Base-by-base conservation (phyloP, 2,797 vertebrate species). In the Xerus rutilus region DNA sequence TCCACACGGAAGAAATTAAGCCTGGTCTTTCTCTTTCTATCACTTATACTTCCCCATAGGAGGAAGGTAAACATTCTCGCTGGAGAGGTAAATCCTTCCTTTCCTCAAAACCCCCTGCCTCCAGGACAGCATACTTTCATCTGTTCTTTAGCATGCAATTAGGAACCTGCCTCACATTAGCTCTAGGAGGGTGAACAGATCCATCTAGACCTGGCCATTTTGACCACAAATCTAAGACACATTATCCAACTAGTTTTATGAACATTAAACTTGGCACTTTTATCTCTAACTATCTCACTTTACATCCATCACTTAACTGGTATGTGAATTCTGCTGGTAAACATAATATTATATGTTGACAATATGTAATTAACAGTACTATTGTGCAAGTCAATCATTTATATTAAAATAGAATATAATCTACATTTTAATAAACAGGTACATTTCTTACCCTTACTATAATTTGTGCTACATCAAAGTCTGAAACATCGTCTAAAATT, bases 401-500 rank as follows among this genome's bases (percentile, higher is more conserved):
- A 95, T 13, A 74, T 79, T 85, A 59, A 91, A 83, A 95, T 93
- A 94, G 18, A 95, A 87, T 74, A 1, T 17, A 93, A 64, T 52
- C 13, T 74, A 64, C 4, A 62, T 96, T 93, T 96, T 86, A 97
- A 94, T 74, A 64, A 95, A 91, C 15, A 62, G n/a, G 11, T 74
- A 70, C 43, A 74, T 84, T 86, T 94, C 95, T 98, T 98, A 99
- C 99, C 99, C 74, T 98, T 97, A 96, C 97, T 97, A 99, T 98
- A 95, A 98, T 98, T 76, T 96, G 97, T 79, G 98, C 98, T 86
- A 99, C 97, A 95, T 97, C 97, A 39, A 98, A 98, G 88, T 99
- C 99, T 88, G 98, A 99, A 98, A 99, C 99, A 98, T 99, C 99
- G 35, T 98, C 97, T 95, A 99, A 70, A 85, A 87, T 84, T 96